Base-by-base conservation (phyloP, 1,140 invertebrate genomes). In the Danaus plexippus region DNA sequence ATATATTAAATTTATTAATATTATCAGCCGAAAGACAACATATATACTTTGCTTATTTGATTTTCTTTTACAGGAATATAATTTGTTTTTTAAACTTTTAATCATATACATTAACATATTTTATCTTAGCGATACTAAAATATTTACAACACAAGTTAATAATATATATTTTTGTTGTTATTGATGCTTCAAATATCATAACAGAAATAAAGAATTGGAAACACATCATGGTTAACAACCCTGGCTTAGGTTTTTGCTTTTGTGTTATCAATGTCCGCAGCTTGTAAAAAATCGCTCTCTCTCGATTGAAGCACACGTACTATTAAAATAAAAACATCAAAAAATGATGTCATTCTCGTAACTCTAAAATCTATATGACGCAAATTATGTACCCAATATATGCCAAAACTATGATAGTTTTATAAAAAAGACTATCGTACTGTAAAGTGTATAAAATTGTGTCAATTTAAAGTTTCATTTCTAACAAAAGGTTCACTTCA, bases 241-340 rank as follows among this genome's bases (percentile, higher is more conserved):
- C 55, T 61, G 59, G 3, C n/a, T 44, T 11, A 47, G 11, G 59
- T 64, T 64, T 64, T 64, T 64, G 62, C 54, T 47, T 44, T 58
- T 52, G 61, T 64, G 57, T 61, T 49, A 47, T 48, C 43, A 54
- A 13, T 47, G 13, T 11, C 12, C 10, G 53, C 57, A 64, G 61
- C 10, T 11, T 50, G 57, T 70, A 77, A 76, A 78, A 78, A 67
- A 52, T 50, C 69, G 75, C 77, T 82, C 79, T 80, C 76, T 77
- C 80, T 82, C 69, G 75, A 68, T 75, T 73, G 56, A 64, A 69
- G 64, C 65, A 71, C 77, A 76, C 74, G 77, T 67, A 73, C 68
- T 57, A 43, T 60, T 70, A 64, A 67, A 52, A 64, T 65, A 67
- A 73, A 79, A 15, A 81, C 80, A 74, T 68, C 52, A 67, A 64